These are phyloP conservation scores for Hoplodrina ambigua DNA, from an alignment of 2,888 invertebrate genomes.

Conservation along the genomic window DNA sequence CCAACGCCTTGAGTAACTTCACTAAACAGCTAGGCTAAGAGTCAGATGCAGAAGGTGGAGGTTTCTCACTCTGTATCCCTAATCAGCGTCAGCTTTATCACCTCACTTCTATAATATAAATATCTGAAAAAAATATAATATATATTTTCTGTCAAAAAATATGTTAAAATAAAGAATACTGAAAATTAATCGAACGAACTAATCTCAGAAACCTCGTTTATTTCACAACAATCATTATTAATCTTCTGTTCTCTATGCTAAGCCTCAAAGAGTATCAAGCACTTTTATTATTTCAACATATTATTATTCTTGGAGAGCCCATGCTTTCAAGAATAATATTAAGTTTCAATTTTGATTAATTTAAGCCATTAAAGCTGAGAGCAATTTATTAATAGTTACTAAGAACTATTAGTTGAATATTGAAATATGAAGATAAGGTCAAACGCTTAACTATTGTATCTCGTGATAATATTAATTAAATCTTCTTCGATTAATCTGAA, in stretches of 20 bases:
- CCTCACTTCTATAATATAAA: too few species aligned
- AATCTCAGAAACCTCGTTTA: too few species aligned
- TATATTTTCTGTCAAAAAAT: too few species aligned
- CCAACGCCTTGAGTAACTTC: too few species aligned
- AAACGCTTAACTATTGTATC: constrained; percentile 28
- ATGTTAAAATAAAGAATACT: too few species aligned
- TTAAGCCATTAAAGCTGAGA: constrained; percentile 28
- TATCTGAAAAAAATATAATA: too few species aligned
- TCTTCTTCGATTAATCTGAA: constrained; percentile 36
- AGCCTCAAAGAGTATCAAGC: constrained; percentile 29
- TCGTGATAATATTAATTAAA: constrained; percentile 47
- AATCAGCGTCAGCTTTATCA: too few species aligned
- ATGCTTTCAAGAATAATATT: constrained; percentile 44
- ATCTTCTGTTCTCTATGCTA: neutral
- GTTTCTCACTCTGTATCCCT: too few species aligned
- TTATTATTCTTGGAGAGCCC: neutral
- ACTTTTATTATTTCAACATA: constrained; percentile 47
- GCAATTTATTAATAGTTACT: constrained; percentile 44
- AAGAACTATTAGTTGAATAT: constrained; percentile 39
- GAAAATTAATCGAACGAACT: too few species aligned
- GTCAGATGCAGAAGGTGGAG: too few species aligned
- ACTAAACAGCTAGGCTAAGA: too few species aligned
- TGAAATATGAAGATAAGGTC: constrained; percentile 37
- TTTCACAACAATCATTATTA: neutral
- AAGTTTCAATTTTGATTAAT: constrained; percentile 57